Base-by-base conservation (phyloP, 2,888 invertebrate genomes). In the Esperia sulphurella region DNA sequence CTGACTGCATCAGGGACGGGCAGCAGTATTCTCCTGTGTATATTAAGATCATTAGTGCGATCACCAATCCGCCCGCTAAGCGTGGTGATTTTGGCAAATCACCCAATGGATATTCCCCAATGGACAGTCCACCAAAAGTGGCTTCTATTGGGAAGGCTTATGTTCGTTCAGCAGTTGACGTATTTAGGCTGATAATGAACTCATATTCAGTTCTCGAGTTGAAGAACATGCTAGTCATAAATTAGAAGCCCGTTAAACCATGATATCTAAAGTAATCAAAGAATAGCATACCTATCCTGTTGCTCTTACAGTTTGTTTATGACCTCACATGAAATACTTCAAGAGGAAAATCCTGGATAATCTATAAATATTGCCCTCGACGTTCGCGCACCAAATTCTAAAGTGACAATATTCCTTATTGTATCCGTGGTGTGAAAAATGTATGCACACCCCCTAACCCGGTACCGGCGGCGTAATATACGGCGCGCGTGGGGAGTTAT, bases 331-430 rank as follows among this genome's bases (percentile, higher is more conserved):
- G 66, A 67, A 75, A 81, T 80, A 83, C 79, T 77, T 82, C 80
- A 75, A 69, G 63, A 68, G 65, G 60, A 74, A 86, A 83, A 86
- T 82, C 85, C 79, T 61, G 78, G 83, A 86, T 86, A 79, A 88
- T 87, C 86, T 83, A 80, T 80, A 86, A 83, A 84, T 84, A 86
- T 84, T 59, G 68, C 82, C 77, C 80, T 60, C 75, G 63, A 75
- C 76, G 72, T 70, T 73, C 69, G 62, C 56, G 61, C 58, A 21
- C 66, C 75, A 81, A 84, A 86, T 84, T 86, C 79, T 79, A 78
- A 80, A 85, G 80, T 84, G 84, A 87, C 84, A 87, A 79, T 85
- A 78, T 80, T 80, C 79, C 77, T 82, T 83, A 83, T 81, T 83
- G 78, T 76, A 71, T 59, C 63, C 61, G 62, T 57, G 66, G 66